These are phyloP conservation scores for Tyrophagus putrescentiae DNA, from an alignment of 1,140 invertebrate species.

Conservation along the genomic window DNA sequence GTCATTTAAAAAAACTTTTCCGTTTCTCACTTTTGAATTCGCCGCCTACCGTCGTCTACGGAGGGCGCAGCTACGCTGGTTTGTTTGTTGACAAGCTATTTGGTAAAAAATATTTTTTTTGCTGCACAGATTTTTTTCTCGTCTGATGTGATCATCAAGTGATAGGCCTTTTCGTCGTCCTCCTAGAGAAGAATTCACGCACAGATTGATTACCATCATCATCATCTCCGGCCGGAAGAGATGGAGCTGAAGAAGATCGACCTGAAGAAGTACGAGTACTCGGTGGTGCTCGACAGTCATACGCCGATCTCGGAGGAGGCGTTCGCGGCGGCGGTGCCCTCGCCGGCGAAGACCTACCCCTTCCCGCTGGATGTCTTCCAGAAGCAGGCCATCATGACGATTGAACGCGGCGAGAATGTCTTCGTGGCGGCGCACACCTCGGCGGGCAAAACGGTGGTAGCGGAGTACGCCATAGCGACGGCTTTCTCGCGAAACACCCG, in stretches of 20 bases:
- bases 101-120: background rate
- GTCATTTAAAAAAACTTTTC: too few species aligned
- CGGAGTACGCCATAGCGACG: constrained; percentile 89
- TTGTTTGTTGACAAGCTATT: background rate
- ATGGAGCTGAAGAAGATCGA: background rate
- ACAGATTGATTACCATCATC: too few species aligned
- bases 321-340: constrained; percentile 14
- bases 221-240: too few species aligned
- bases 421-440: constrained; percentile 98
- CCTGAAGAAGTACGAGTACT: background rate
- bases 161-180: too few species aligned
- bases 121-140: too few species aligned
- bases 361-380: constrained; percentile 96
- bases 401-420: constrained; percentile 85
- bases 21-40: too few species aligned
- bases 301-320: constrained; percentile 8
- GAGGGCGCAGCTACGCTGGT: background rate
- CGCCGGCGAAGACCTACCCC: constrained; percentile 21
- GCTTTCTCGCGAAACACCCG: constrained; percentile 42
- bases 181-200: too few species aligned
- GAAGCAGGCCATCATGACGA: constrained; percentile 79
- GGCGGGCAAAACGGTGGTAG: constrained; percentile 96
- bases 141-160: too few species aligned
- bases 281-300: background rate
- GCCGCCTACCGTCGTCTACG: background rate